These are phyloP conservation scores for Chaetophractus vellerosus DNA, from an alignment of 2,797 vertebrate genomes.

Conservation along the genomic window DNA sequence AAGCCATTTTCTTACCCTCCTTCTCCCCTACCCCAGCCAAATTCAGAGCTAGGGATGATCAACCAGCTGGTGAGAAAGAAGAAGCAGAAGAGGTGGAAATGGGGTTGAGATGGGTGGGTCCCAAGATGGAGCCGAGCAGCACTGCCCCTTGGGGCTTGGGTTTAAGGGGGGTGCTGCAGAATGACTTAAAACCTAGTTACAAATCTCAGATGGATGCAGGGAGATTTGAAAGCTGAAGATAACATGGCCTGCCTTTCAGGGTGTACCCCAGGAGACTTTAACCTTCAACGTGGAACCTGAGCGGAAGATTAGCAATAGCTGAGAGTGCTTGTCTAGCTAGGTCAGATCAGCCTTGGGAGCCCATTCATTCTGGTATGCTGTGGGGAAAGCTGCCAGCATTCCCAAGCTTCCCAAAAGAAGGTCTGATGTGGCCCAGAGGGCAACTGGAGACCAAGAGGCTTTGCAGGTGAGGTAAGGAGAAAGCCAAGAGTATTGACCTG, in stretches of 20 bases:
- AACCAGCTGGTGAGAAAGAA: not conserved
- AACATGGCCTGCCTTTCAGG: not conserved
- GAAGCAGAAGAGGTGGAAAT: not conserved
- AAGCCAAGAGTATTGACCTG: not conserved
- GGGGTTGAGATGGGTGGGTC: not conserved
- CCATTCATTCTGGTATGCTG: not conserved
- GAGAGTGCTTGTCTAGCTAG: not conserved
- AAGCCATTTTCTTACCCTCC: not conserved
- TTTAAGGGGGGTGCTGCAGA: not conserved
- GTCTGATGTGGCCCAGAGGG: not conserved
- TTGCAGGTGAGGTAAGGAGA: not conserved
- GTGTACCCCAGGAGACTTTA: not conserved
- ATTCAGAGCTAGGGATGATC: not conserved
- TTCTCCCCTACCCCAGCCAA: not conserved
- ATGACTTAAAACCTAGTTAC: not conserved
- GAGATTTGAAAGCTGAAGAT: not conserved
- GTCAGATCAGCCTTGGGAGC: not conserved
- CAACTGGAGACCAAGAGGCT: not conserved
- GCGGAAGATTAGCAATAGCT: not conserved
- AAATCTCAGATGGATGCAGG: not conserved
- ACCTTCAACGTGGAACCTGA: not conserved
- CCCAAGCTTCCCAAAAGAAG: not conserved
- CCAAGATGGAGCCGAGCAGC: not conserved
- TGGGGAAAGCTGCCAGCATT: not conserved
- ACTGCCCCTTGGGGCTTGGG: not conserved